Percentiles rank a stretch among this genome's conserved stretches.
Evolutionary conservation across 2,113 vertebrate species (phyloP).

Genomic region (Delphinapterus leucas): DNA sequence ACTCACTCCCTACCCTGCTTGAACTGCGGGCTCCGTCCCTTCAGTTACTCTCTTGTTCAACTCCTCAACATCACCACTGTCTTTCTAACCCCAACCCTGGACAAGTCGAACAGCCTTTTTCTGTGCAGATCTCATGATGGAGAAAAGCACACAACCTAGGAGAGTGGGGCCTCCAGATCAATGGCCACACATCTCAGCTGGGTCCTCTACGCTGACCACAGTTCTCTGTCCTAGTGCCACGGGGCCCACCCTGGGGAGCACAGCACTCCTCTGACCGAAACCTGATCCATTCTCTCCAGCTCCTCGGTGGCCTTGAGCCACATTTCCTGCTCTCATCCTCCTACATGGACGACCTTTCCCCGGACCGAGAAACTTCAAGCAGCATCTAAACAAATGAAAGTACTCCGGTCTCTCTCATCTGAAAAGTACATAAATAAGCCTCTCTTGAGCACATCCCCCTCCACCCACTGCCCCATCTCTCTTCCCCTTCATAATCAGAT

Average conservation of each 20-base stretch:
- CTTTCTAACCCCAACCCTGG: background rate
- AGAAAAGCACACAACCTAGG: background rate
- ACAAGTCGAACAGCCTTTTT: background rate
- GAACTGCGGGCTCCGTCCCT: background rate
- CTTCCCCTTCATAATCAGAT: background rate
- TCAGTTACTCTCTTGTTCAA: background rate
- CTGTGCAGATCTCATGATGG: background rate
- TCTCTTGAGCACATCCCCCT: background rate
- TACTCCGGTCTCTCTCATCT: background rate
- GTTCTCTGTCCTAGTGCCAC: background rate
- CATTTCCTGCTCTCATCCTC: background rate
- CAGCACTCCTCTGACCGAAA: background rate
- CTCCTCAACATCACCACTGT: background rate
- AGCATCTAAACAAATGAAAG: background rate
- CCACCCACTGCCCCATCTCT: background rate
- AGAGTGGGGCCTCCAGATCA: background rate
- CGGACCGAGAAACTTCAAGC: background rate
- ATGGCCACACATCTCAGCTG: background rate
- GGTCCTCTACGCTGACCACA: background rate
- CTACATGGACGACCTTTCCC: background rate
- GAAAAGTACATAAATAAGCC: background rate
- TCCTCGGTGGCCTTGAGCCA: background rate
- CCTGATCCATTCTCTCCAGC: background rate
- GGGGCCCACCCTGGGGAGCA: background rate
- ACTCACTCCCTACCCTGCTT: background rate